phyloP scores from a whole-genome alignment of 2,797 vertebrate genomes.

The Rhodeus uyekii region DNA sequence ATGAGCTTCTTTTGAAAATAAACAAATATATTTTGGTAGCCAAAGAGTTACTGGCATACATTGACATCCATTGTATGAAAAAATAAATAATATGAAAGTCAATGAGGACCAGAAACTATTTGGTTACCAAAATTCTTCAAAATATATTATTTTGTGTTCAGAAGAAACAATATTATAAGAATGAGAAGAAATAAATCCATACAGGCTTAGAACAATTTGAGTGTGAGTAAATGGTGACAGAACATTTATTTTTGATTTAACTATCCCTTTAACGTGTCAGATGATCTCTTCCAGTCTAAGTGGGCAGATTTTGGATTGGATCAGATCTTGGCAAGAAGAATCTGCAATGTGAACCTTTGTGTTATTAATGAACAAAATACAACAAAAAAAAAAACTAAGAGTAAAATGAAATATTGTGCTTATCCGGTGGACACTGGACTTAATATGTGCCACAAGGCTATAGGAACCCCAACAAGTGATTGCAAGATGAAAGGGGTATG shows the following conservation, averaged over 20 bases:
- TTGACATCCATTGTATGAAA: not conserved
- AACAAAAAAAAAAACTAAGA: not conserved
- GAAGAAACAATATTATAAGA: no score
- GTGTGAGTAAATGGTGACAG: not conserved
- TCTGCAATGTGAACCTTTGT: not conserved
- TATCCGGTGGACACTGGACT: not conserved
- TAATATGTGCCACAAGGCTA: not conserved
- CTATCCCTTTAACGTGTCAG: not conserved
- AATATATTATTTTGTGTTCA: not conserved
- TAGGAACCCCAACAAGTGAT: conserved; percentile 2
- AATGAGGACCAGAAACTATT: not conserved
- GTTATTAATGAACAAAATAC: not conserved
- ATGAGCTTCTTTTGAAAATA: not conserved
- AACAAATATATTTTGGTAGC: not conserved
- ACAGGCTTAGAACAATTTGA: not conserved
- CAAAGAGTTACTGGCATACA: not conserved
- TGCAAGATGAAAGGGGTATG: not conserved
- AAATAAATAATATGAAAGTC: not conserved
- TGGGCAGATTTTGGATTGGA: not conserved
- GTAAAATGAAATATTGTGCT: not conserved
- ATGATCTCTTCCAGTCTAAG: not conserved
- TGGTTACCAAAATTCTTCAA: not conserved
- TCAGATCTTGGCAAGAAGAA: not conserved
- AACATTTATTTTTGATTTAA: not conserved
- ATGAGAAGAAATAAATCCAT: not conserved